These are phyloP conservation scores for Craniophora ligustri DNA, from an alignment of 2,888 invertebrate species.

Conservation along the genomic window DNA sequence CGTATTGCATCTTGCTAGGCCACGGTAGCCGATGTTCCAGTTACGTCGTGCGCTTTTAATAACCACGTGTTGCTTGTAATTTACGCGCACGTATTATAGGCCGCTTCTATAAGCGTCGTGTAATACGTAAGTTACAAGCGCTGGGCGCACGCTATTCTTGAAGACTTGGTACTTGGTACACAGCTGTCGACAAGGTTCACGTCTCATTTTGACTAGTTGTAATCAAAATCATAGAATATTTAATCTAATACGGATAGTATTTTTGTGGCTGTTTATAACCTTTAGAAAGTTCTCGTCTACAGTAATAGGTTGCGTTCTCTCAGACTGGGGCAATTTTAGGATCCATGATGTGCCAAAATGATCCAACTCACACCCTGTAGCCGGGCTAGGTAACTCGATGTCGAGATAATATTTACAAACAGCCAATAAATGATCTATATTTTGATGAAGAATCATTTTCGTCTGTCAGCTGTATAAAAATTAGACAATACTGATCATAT, in stretches of 20 bases:
- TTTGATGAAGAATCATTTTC: background rate
- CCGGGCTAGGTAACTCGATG: no score
- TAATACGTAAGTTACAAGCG: conserved; percentile 29
- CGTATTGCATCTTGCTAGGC: no score
- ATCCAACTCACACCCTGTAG: no score
- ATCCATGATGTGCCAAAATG: background rate
- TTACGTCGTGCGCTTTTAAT: background rate
- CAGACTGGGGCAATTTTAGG: background rate
- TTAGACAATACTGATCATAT: no score
- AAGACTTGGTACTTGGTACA: conserved; percentile 6
- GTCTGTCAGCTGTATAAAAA: background rate
- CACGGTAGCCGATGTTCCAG: no score
- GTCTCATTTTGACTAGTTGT: conserved; percentile 25
- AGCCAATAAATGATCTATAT: background rate
- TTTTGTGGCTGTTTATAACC: conserved; percentile 44
- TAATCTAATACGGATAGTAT: conserved; percentile 47
- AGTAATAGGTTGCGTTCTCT: conserved; percentile 28
- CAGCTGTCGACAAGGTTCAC: conserved; percentile 18
- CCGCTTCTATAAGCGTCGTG: conserved; percentile 5
- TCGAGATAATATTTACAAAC: background rate
- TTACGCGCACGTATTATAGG: no score
- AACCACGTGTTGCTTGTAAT: no score
- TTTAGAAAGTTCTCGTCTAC: conserved; percentile 18
- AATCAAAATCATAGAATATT: conserved; percentile 34
- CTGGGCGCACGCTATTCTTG: conserved; percentile 9